Evolutionary conservation across 2,797 vertebrate species (phyloP).

Genomic region (Phaenicophaeus curvirostris): DNA sequence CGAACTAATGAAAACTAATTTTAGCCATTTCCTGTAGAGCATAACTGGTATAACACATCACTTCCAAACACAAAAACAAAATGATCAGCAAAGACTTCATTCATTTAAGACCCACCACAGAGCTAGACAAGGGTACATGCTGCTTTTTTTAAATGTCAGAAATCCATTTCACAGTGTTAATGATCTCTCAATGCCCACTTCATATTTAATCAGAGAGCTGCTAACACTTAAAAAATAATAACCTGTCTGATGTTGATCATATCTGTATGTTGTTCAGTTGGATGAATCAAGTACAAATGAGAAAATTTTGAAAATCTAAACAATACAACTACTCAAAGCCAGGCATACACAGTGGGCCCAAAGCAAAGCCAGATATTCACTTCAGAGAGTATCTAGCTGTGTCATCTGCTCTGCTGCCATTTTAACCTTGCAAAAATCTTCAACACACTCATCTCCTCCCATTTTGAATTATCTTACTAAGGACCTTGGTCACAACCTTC

Average conservation of each 20-base stretch:
- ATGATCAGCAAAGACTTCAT: neutral
- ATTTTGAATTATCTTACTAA: neutral
- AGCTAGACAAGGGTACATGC: conserved; percentile 11
- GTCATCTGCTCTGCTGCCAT: neutral
- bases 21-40: conserved; percentile 22
- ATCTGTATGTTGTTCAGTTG: neutral
- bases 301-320: neutral
- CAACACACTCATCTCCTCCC: neutral
- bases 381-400: neutral
- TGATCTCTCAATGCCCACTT: conserved; percentile 43
- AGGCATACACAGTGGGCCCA: neutral
- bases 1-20: conserved; percentile 32
- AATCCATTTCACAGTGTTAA: conserved; percentile 32
- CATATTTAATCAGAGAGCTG: conserved; percentile 26
- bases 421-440: neutral
- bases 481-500: neutral
- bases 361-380: neutral
- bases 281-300: neutral
- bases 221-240: neutral
- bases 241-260: neutral
- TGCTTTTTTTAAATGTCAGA: conserved; percentile 34
- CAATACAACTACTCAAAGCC: neutral
- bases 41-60: neutral
- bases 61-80: conserved; percentile 18
- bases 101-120: conserved; percentile 22